Conservation (phyloP, 92 coral and sea anemone genomes). For the Heliopora coerulea region DNA sequence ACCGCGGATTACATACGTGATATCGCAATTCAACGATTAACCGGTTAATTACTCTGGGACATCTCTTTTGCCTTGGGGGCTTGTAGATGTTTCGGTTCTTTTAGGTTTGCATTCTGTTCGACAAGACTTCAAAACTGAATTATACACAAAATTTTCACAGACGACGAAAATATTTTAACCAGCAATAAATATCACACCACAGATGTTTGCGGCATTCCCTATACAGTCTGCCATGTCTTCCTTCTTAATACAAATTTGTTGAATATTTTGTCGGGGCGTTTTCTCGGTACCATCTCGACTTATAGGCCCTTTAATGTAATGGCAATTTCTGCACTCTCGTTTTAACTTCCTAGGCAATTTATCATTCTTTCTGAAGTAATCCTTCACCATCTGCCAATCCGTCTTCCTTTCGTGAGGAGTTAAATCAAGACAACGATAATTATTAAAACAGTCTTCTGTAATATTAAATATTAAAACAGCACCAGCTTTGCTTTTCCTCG, state of each 20-base stretch:
- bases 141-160: too few relatives aligned
- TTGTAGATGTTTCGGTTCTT: too few relatives aligned
- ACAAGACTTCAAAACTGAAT: too few relatives aligned
- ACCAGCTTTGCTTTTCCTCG: not conserved
- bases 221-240: constrained; percentile 13
- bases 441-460: not conserved
- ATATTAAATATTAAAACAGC: constrained; percentile 7
- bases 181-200: constrained; percentile 23
- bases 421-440: constrained; percentile 3
- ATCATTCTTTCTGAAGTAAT: constrained; percentile 44
- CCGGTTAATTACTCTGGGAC: too few relatives aligned
- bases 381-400: not conserved
- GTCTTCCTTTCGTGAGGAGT: not conserved
- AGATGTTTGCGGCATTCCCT: not conserved
- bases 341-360: not conserved
- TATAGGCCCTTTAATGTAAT: constrained; percentile 20
- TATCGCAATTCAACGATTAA: too few relatives aligned
- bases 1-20: too few relatives aligned
- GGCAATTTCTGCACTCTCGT: not conserved
- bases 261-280: not conserved
- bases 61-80: too few relatives aligned
- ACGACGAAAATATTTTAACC: too few relatives aligned
- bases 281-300: not conserved
- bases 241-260: constrained; percentile 18
- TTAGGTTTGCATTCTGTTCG: too few relatives aligned